Evolutionary conservation across 2,113 vertebrate species (phyloP).

Genomic region (Crotalus horridus): DNA sequence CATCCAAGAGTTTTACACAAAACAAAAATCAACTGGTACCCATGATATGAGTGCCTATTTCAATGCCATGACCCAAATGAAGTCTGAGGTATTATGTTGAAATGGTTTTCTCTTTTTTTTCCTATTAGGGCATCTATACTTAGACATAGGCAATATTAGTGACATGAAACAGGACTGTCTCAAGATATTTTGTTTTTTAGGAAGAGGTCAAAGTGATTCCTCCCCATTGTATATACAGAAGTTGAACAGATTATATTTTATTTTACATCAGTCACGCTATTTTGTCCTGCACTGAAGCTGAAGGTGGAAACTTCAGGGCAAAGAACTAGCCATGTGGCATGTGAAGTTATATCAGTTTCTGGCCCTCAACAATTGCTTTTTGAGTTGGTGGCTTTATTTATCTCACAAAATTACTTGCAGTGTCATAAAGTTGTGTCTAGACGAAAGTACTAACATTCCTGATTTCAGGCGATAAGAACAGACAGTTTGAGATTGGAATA

Average conservation of each 20-base stretch:
- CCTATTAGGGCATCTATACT: no score
- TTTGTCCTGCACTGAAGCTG: background rate
- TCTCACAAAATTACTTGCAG: background rate
- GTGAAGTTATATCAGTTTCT: background rate
- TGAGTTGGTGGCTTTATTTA: background rate
- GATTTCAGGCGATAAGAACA: no score
- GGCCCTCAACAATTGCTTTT: background rate
- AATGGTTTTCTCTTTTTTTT: background rate
- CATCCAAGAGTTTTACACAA: constrained; percentile 61
- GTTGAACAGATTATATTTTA: background rate
- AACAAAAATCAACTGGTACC: background rate
- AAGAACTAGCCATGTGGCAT: background rate
- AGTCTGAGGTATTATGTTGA: constrained; percentile 16
- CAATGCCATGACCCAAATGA: constrained; percentile 58
- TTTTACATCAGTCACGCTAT: background rate
- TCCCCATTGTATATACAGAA: background rate
- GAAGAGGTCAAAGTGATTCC: background rate
- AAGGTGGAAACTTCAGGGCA: background rate
- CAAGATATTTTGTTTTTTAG: background rate
- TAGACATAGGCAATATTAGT: background rate
- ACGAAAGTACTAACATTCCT: background rate
- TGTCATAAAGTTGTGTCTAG: background rate
- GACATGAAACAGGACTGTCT: background rate
- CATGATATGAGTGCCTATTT: constrained; percentile 51
- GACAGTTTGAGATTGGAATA: no score